These are phyloP conservation scores for Rousettus madagascariensis DNA, from an alignment of 2,797 vertebrate species.

Conservation along the genomic window DNA sequence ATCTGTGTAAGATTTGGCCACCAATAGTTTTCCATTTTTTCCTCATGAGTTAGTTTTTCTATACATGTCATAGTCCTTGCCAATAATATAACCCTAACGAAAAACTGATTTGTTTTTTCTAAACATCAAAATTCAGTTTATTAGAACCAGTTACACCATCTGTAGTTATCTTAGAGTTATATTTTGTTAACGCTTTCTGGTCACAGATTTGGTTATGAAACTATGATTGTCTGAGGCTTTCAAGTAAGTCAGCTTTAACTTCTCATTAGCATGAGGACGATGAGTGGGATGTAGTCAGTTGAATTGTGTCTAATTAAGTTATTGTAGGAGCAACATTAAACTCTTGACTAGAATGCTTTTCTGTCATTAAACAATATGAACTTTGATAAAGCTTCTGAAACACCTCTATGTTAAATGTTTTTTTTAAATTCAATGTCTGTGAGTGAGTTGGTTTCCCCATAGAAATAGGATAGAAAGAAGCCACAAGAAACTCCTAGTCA, in stretches of 20 bases:
- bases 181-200: conserved; percentile 6
- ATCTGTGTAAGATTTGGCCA: not conserved
- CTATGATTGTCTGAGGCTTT: not conserved
- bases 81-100: not conserved
- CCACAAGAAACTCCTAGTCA: not conserved
- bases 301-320: not conserved
- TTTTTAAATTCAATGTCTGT: not conserved
- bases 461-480: not conserved
- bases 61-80: not conserved
- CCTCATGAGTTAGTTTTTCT: not conserved
- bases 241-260: not conserved
- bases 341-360: not conserved
- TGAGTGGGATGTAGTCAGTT: not conserved
- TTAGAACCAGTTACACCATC: not conserved
- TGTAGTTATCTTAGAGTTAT: not conserved
- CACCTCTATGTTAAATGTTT: not conserved
- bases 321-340: not conserved
- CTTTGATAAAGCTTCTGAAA: not conserved
- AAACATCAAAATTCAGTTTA: conserved; percentile 14
- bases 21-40: not conserved
- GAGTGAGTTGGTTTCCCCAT: not conserved
- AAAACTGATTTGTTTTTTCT: conserved; percentile 37
- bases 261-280: conserved; percentile 16
- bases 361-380: not conserved
- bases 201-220: not conserved